A percentile compares a stretch with the other conserved stretches of the same genome.
Conservation (phyloP, 2,888 invertebrate species). For the Pyralis farinalis region DNA sequence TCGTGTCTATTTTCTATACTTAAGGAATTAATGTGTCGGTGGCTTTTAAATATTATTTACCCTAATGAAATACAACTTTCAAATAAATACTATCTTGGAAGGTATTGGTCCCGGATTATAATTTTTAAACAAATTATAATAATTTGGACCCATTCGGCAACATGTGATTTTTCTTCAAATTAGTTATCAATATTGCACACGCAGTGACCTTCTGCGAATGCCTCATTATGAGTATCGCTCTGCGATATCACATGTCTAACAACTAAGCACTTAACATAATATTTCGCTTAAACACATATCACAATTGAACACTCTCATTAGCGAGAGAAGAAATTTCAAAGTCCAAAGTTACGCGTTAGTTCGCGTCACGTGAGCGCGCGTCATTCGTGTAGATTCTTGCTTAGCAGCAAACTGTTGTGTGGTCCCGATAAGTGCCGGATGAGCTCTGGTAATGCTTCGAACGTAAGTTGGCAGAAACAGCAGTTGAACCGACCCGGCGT, state of each 20-base stretch:
- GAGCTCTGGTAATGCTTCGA: conserved; percentile 92
- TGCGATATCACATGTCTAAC: conserved; percentile 66
- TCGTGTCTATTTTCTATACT: conserved; percentile 76
- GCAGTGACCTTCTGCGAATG: conserved; percentile 57
- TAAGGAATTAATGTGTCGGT: conserved; percentile 82
- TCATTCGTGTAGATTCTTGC: conserved; percentile 92
- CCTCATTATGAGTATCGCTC: conserved; percentile 69
- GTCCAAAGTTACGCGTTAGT: conserved; percentile 58
- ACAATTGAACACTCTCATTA: conserved; percentile 69
- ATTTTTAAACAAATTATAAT: conserved; percentile 82
- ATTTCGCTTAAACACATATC: conserved; percentile 77
- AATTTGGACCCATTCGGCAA: conserved; percentile 77
- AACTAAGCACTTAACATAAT: conserved; percentile 61
- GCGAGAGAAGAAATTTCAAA: conserved; percentile 66
- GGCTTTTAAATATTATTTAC: conserved; percentile 78
- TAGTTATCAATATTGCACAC: conserved; percentile 58
- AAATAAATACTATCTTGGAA: conserved; percentile 82
- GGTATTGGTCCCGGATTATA: conserved; percentile 80
- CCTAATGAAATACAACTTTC: conserved; percentile 77
- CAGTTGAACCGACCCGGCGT: conserved; percentile 88
- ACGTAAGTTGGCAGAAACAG: conserved; percentile 92
- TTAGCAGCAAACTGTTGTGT: conserved; percentile 92
- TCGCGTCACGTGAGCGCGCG: conserved; percentile 59
- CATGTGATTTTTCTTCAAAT: conserved; percentile 57
- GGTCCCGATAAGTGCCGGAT: conserved; percentile 93